Evolutionary conservation across 2,888 invertebrate species (phyloP).

Genomic region (Pteria penguin): DNA sequence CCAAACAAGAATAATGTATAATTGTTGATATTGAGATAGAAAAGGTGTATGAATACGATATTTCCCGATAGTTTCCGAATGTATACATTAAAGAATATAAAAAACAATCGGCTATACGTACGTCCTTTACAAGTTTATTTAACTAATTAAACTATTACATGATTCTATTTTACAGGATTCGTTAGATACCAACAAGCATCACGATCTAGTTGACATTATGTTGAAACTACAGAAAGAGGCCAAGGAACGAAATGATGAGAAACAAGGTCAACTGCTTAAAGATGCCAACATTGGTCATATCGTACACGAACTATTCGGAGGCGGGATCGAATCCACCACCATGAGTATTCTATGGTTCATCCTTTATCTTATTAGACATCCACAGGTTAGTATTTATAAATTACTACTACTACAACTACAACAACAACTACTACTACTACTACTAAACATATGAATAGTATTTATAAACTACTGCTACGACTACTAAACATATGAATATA

Average conservation of each 20-base stretch:
- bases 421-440: neutral
- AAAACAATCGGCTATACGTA: too few relatives aligned
- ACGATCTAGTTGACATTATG: constrained; percentile 46
- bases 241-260: constrained; percentile 20
- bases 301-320: constrained; percentile 55
- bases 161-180: constrained; percentile 40
- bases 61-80: too few relatives aligned
- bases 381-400: constrained; percentile 38
- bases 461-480: too few relatives aligned
- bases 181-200: constrained; percentile 14
- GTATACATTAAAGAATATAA: too few relatives aligned
- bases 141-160: neutral
- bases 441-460: too few relatives aligned
- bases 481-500: too few relatives aligned
- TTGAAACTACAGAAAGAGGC: constrained; percentile 43
- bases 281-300: constrained; percentile 51
- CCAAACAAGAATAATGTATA: too few relatives aligned
- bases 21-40: too few relatives aligned
- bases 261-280: constrained; percentile 33
- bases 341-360: constrained; percentile 57
- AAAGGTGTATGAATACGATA: too few relatives aligned
- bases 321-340: constrained; percentile 56
- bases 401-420: neutral
- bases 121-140: neutral
- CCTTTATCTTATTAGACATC: constrained; percentile 50